phyloP scores from a whole-genome alignment of 2,797 vertebrate species.

The Chaetodon trifasciatus region DNA sequence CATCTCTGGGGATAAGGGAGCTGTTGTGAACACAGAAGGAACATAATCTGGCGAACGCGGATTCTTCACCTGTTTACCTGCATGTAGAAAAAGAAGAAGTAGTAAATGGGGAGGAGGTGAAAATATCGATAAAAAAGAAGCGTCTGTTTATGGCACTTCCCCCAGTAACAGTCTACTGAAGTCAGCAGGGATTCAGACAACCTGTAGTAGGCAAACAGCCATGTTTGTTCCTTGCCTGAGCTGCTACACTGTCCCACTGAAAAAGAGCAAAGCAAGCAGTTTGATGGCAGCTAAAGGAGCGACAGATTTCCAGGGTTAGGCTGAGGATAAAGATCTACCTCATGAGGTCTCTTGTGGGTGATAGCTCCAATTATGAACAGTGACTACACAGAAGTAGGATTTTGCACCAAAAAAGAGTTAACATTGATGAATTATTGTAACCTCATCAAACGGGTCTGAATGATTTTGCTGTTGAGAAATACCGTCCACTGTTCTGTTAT shows the following conservation, averaged over 20 bases:
- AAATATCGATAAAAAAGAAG: background rate
- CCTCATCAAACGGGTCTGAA: background rate
- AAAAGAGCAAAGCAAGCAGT: constrained; percentile 3
- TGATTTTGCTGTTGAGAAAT: background rate
- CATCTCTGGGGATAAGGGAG: constrained; percentile 74
- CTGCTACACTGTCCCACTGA: background rate
- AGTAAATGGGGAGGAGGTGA: background rate
- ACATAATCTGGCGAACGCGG: constrained; percentile 86
- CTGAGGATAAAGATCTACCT: background rate
- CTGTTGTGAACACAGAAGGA: constrained; percentile 82
- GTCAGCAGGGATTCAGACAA: background rate
- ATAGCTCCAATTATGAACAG: background rate
- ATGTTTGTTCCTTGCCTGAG: background rate
- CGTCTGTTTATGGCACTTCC: background rate
- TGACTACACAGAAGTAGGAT: background rate
- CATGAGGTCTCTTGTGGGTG: background rate
- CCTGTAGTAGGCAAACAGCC: constrained; percentile 8
- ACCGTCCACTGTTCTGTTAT: background rate
- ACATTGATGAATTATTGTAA: background rate
- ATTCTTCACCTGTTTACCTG: constrained; percentile 88
- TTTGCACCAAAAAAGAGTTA: too few relatives aligned
- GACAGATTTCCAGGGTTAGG: background rate
- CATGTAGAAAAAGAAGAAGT: constrained; percentile 10
- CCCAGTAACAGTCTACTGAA: too few relatives aligned
- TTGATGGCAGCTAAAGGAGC: background rate